These are phyloP conservation scores for Aplidium turbinatum DNA, from an alignment of 23 tunicate species.

Conservation along the genomic window DNA sequence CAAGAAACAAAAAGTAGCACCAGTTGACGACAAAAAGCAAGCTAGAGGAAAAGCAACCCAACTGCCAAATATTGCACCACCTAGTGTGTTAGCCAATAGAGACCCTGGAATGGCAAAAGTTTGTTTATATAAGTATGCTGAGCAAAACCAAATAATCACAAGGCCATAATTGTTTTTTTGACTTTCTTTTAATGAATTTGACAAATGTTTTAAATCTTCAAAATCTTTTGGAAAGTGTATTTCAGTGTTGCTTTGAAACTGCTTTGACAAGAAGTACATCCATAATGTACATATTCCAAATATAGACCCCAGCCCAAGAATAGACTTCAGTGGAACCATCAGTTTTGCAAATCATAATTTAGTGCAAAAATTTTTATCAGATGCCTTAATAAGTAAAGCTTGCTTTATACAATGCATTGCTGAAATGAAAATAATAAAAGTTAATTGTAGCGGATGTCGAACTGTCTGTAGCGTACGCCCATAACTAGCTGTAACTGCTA, in stretches of 20 bases:
- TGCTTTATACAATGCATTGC: too few species aligned
- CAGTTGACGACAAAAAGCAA: conserved; percentile 50
- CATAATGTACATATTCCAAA: conserved; percentile 34
- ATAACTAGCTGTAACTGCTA: too few species aligned
- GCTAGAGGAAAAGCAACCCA: conserved; percentile 57
- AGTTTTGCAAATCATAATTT: too few species aligned
- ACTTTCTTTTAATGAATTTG: conserved; percentile 24
- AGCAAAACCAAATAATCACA: conserved; percentile 49
- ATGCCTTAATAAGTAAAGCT: too few species aligned
- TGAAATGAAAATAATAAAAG: too few species aligned
- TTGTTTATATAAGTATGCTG: conserved; percentile 79
- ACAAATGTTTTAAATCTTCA: conserved; percentile 46
- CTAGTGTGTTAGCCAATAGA: conserved; percentile 58
- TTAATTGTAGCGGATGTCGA: too few species aligned
- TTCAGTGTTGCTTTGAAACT: conserved; percentile 2
- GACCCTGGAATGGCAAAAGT: conserved; percentile 89
- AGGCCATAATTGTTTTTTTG: conserved; percentile 30
- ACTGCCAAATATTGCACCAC: conserved; percentile 63
- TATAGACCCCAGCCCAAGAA: conserved; percentile 5
- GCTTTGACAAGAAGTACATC: conserved; percentile 38
- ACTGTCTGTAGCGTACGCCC: too few species aligned
- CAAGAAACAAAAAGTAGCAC: conserved; percentile 60
- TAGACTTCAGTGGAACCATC: conserved; percentile 29
- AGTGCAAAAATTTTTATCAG: too few species aligned
- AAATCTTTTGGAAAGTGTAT: conserved; percentile 65